Evolutionary conservation across 1,140 invertebrate genomes (phyloP), one percentile per base, ranked within the genome.

Genomic region (Cryptotermes secundus): DNA sequence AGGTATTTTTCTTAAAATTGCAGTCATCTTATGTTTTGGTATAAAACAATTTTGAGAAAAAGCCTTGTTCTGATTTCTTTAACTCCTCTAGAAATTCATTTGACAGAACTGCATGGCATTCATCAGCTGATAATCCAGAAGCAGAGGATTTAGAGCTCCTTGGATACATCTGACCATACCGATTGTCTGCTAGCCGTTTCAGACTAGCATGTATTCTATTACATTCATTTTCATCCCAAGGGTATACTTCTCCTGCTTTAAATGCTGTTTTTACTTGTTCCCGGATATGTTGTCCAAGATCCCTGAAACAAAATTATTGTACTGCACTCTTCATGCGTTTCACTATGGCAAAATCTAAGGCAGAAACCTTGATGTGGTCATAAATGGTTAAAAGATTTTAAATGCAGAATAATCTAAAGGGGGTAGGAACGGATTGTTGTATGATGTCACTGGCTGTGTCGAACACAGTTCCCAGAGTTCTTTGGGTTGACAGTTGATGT

Each of bases 251-350:
- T 72, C 92, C 92, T 84, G 92, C 90, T 80, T 92, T 90, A 88
- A 96, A 96, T 3, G 93, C 91, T 86, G 89, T 86, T 87, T 93
- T 93, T 1, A 97, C 88, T 89, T 93, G 92, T 49, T 94, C 90
- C 86, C 95, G 92, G 85, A 97, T 93, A 87, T 93, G 92, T 87
- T 94, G 92, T 83, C 94, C 95, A 79, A 97, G 89, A 90, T 97
- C 96, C 87, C 96, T 96, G 89, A 87, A 91, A 91, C 86, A 87
- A 88, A 87, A 87, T n/a, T n/a, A n/a, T n/a, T n/a, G n/a, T n/a
- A n/a, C 85, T 38, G 49, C 79, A 84, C 1, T n/a, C n/a, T n/a
- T n/a, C n/a, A n/a, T n/a, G n/a, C n/a, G n/a, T n/a, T n/a, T n/a
- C n/a, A n/a, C n/a, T n/a, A n/a, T n/a, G n/a, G n/a, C n/a, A n/a